Conservation (phyloP, 2,113 vertebrate genomes). For the Pimephales promelas region DNA sequence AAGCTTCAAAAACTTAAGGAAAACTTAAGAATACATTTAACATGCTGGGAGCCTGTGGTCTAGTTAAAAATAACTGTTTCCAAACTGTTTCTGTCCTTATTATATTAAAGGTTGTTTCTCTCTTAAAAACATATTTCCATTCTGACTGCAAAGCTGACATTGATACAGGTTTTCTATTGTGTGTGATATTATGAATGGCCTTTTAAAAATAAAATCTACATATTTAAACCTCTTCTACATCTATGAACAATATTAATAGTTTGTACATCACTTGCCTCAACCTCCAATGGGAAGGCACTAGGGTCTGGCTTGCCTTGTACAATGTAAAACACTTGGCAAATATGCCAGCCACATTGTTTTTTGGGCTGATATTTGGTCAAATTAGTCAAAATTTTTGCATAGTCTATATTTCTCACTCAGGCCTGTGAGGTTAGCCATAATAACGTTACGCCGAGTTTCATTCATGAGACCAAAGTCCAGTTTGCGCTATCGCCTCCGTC, state of each 20-base stretch:
- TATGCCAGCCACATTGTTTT: no score
- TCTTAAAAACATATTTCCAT: neutral
- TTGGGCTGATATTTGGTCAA: neutral
- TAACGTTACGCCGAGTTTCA: no score
- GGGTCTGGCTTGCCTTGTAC: neutral
- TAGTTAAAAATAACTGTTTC: neutral
- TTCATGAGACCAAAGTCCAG: no score
- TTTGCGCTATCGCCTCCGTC: no score
- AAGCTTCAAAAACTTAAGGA: neutral
- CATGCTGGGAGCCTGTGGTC: neutral
- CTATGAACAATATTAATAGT: neutral
- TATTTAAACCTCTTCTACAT: conserved; percentile 1
- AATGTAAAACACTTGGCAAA: neutral
- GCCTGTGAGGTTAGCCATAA: no score
- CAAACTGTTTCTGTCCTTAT: neutral
- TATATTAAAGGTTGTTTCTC: neutral
- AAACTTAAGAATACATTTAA: neutral
- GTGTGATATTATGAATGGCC: conserved; percentile 7
- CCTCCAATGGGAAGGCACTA: neutral
- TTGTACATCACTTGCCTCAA: neutral
- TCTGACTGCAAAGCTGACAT: neutral
- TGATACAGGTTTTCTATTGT: neutral
- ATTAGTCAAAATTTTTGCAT: no score
- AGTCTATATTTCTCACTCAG: no score
- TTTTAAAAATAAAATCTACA: neutral